phyloP scores from a whole-genome alignment of 2,888 invertebrate species.

The Diarsia dahlii region DNA sequence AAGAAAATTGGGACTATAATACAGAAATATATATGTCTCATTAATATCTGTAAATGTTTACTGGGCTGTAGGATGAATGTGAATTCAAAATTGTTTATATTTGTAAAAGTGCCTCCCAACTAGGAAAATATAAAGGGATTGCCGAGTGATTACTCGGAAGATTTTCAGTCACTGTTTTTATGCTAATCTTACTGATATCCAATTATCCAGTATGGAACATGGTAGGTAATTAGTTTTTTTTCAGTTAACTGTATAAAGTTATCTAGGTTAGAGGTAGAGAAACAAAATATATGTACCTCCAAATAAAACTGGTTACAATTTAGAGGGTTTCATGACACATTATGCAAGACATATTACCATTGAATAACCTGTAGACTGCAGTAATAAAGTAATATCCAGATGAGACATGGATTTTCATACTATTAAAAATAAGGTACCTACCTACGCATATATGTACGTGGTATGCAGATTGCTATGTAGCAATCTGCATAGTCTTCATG shows the following conservation, averaged over 20 bases:
- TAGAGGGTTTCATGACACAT: neutral
- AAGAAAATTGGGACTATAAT: neutral
- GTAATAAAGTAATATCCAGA: neutral
- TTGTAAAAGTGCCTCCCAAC: neutral
- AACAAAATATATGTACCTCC: neutral
- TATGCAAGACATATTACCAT: no score
- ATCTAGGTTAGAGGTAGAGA: neutral
- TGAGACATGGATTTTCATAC: neutral
- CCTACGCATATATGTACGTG: no score
- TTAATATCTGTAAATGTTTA: neutral
- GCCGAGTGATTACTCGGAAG: neutral
- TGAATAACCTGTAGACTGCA: neutral
- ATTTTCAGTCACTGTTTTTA: neutral
- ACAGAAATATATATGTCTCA: neutral
- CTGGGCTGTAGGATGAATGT: neutral
- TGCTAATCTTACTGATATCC: neutral
- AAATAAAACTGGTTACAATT: neutral
- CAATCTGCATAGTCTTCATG: no score
- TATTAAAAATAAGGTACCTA: neutral
- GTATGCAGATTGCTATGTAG: no score
- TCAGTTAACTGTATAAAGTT: neutral
- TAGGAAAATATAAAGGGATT: neutral
- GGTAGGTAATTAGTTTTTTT: neutral
- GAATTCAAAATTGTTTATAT: neutral
- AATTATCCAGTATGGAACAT: neutral